Base-by-base conservation (phyloP, 2,888 invertebrate species). In the Pogonocherus hispidulus region DNA sequence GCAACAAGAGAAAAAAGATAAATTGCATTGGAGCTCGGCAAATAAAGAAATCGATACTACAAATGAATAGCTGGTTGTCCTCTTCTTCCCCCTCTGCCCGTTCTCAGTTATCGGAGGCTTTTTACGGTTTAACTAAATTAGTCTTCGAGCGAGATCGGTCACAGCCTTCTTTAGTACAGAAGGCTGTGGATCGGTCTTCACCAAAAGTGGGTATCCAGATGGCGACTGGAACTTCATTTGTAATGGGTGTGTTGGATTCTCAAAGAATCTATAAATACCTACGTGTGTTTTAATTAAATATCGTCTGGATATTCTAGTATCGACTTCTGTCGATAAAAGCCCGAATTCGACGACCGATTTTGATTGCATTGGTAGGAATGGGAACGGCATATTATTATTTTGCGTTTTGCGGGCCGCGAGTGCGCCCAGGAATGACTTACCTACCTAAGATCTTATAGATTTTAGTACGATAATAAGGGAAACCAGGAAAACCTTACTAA, bases 11-110 rank as follows among this genome's bases (percentile, higher is more conserved):
- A 71, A 69, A 74, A 77, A 77, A 37, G 37, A 37, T 80, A 80
- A 79, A 80, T 80, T 79, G 79, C 74, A 76, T 77, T 72, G 74
- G 74, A 78, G 79, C 78, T 78, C 77, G 72, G 78, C 80, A 79
- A 80, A 81, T 79, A 80, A 78, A 81, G 78, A 79, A 75, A 80
- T 81, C 81, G 81, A 81, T 81, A 81, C 77, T 27, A 5, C n/a
- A 78, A 81, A 80, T 80, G 81, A 78, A 78, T 79, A 76, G 71
- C 37, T 9, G 41, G 65, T 1, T 60, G 47, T 18, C 18, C 49
- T 35, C 47, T 3, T 11, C 6, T 37, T 23, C 47, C 20, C 32
- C 32, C 11, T n/a, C 14, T 18, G 19, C 60, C n/a, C n/a, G 18
- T 27, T 11, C 18, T 23, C 14, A 16, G 22, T 37, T 8, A 14